A percentile compares a stretch with the other conserved stretches of the same genome.
Evolutionary conservation across 2,113 vertebrate species (phyloP).

Genomic region (Eudorcas thomsonii): DNA sequence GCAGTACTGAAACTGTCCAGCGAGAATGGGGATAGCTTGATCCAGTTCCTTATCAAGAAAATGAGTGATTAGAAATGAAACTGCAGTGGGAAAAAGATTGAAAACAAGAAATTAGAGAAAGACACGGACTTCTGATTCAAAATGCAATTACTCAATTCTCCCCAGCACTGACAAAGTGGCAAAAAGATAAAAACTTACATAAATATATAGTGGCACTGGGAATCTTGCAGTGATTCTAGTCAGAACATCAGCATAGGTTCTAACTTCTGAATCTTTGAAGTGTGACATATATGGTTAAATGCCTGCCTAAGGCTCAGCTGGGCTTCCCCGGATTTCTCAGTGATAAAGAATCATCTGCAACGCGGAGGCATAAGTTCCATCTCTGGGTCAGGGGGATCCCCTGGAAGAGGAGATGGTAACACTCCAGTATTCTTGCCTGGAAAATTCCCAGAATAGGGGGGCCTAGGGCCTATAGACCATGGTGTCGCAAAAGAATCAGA

Average conservation of each 20-base stretch:
- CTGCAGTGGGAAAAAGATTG: neutral
- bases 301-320: neutral
- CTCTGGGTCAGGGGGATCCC: neutral
- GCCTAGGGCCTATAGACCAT: neutral
- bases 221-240: neutral
- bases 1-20: neutral
- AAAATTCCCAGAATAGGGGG: neutral
- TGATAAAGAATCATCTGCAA: neutral
- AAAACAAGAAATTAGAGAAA: neutral
- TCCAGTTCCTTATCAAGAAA: neutral
- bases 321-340: neutral
- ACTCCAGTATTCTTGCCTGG: neutral
- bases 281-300: neutral
- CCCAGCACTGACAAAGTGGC: too few relatives aligned
- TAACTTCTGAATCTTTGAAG: neutral
- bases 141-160: neutral
- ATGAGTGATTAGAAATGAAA: neutral
- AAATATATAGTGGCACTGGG: neutral
- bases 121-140: neutral
- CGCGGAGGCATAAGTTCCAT: neutral
- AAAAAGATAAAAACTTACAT: neutral
- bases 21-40: rapidly evolving
- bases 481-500: rapidly evolving
- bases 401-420: neutral
- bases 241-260: neutral